Conservation (phyloP, 2,113 vertebrate species). For the Muntiacus reevesi region DNA sequence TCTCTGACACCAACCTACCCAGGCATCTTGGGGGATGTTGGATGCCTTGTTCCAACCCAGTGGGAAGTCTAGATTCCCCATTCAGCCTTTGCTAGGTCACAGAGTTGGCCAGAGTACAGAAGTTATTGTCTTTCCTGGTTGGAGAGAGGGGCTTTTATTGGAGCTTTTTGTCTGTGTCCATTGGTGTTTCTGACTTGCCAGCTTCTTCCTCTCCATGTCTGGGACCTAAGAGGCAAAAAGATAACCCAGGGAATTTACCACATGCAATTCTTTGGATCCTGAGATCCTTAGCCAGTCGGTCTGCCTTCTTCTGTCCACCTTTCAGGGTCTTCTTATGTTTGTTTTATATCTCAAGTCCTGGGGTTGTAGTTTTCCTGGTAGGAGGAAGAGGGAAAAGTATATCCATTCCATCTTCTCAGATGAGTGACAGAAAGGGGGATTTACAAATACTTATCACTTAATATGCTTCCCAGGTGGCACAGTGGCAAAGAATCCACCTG, state of each 20-base stretch:
- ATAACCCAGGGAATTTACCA: background rate
- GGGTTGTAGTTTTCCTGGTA: background rate
- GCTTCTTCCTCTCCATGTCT: background rate
- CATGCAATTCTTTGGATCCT: background rate
- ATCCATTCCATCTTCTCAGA: background rate
- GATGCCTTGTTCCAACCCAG: background rate
- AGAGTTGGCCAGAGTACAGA: background rate
- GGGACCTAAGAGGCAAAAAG: background rate
- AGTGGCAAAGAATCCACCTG: background rate
- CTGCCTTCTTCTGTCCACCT: background rate
- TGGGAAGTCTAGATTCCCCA: background rate
- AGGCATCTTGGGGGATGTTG: background rate
- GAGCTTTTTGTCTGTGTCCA: background rate
- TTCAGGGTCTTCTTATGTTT: background rate
- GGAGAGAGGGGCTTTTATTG: background rate
- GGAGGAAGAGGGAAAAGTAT: background rate
- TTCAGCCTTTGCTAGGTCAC: background rate
- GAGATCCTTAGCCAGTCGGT: background rate
- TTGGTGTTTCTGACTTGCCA: background rate
- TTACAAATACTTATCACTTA: background rate
- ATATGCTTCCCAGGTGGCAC: background rate
- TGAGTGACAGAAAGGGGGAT: background rate
- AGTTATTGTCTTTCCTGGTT: background rate
- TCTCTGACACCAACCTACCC: background rate
- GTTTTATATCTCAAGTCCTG: background rate